Evolutionary conservation across 2,888 invertebrate species (phyloP), one percentile per base, ranked within the genome.

Genomic region (Dasysyrphus albostriatus): DNA sequence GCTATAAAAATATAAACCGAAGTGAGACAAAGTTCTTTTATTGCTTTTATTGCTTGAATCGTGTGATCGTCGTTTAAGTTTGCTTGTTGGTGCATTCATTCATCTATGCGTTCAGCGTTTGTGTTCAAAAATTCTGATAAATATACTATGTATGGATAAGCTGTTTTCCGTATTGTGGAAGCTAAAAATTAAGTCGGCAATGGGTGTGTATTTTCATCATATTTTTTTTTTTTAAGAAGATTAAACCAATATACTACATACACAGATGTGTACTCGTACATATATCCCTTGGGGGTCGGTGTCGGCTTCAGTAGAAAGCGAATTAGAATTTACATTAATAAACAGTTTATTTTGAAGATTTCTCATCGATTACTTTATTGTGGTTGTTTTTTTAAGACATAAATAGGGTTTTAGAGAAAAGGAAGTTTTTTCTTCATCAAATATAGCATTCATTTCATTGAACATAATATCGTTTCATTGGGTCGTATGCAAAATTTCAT

Each of bases 1-100:
- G 24, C n/a, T 32, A 54, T 10, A 32, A 37, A 59, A 12, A 37
- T 61, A 37, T 59, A 42, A 61, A 34, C 59, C 69, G 19, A 37
- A 69, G 44, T 32, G 34, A 58, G 47, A 49, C 74, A 74, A 74
- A 65, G 61, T 76, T 75, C 54, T 73, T 74, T 80, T 65, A 74
- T 80, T 74, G 80, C 63, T 61, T 74, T 80, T 74, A 72, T 74
- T 74, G 80, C 65, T 74, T 67, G 39, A 61, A 61, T 61, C 24
- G 61, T 42, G 61, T 61, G 61, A 42, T 39, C 39, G 61, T 42
- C 61, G 29, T 12, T 61, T 61, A 42, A 61, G 8, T 61, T 61
- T 19, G 24, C 19, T 61, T 54, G 29, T 54, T 61, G 39, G 10
- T 61, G 61, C 58, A 61, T 61, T 37, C 61, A 61, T 61, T 61